Evolutionary conservation across 2,113 vertebrate species (phyloP).

Genomic region (Lagopus muta): DNA sequence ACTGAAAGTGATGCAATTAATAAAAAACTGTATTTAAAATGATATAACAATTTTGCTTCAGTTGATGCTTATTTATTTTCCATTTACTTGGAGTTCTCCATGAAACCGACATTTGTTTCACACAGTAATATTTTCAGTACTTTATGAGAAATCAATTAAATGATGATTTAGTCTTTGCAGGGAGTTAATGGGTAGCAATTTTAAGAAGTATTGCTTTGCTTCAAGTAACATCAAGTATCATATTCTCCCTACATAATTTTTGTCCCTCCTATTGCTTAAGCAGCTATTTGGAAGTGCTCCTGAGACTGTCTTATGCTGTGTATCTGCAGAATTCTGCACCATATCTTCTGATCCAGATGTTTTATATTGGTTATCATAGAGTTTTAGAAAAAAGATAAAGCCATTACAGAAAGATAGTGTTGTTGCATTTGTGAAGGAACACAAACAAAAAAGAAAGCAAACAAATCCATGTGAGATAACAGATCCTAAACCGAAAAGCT

Average conservation of each 20-base stretch:
- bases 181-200: constrained; percentile 55
- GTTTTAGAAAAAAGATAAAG: not conserved
- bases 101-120: not conserved
- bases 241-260: not conserved
- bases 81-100: not conserved
- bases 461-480: not conserved
- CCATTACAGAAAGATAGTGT: not conserved
- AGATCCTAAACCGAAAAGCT: not conserved
- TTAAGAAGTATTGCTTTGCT: not conserved
- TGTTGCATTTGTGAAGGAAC: not conserved
- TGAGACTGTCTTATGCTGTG: not conserved
- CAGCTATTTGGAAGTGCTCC: constrained; percentile 1
- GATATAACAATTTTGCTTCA: not conserved
- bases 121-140: not conserved
- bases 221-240: constrained; percentile 28
- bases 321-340: not conserved
- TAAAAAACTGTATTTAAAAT: not conserved
- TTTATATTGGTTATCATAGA: not conserved
- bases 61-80: not conserved
- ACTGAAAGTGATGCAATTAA: not conserved
- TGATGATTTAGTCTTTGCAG: constrained; percentile 22
- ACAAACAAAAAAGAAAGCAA: not conserved
- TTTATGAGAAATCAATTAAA: constrained; percentile 41
- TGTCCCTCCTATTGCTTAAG: not conserved
- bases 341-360: not conserved